Evolutionary conservation across 1,140 invertebrate species (phyloP).

Genomic region (Trinorchestia longiramus): DNA sequence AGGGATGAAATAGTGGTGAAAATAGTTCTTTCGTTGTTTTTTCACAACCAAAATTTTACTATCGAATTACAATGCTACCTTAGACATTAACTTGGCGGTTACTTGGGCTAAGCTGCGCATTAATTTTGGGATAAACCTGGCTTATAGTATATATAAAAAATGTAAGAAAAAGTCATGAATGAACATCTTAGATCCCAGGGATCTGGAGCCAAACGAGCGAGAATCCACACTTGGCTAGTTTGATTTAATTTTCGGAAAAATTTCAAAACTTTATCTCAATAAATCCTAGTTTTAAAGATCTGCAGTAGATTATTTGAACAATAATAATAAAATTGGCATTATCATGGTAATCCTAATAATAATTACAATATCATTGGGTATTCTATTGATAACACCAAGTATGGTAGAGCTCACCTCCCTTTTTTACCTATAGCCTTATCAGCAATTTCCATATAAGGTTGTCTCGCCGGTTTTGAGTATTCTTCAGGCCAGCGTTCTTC

Average conservation of each 20-base stretch:
- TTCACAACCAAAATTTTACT: too few species aligned
- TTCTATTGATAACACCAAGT: background rate
- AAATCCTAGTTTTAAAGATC: background rate
- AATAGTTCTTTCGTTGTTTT: too few species aligned
- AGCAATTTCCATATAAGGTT: constrained; percentile 58
- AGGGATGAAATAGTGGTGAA: too few species aligned
- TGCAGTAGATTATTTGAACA: background rate
- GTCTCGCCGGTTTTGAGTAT: constrained; percentile 49
- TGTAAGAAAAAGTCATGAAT: too few species aligned
- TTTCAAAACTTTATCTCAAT: background rate
- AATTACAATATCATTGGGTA: background rate
- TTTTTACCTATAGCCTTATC: constrained; percentile 18
- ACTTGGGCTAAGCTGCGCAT: too few species aligned
- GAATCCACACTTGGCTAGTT: background rate
- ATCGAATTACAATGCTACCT: too few species aligned
- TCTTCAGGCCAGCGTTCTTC: constrained; percentile 54
- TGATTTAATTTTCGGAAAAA: background rate
- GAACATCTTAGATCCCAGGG: too few species aligned
- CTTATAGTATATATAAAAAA: too few species aligned
- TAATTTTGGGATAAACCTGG: too few species aligned
- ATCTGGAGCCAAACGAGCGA: background rate
- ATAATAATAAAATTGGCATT: background rate
- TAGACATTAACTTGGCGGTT: too few species aligned
- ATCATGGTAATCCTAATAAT: background rate
- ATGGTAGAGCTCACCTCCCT: background rate